Base-by-base conservation (phyloP, 2,797 vertebrate genomes). In the Clarias platycephalus region DNA sequence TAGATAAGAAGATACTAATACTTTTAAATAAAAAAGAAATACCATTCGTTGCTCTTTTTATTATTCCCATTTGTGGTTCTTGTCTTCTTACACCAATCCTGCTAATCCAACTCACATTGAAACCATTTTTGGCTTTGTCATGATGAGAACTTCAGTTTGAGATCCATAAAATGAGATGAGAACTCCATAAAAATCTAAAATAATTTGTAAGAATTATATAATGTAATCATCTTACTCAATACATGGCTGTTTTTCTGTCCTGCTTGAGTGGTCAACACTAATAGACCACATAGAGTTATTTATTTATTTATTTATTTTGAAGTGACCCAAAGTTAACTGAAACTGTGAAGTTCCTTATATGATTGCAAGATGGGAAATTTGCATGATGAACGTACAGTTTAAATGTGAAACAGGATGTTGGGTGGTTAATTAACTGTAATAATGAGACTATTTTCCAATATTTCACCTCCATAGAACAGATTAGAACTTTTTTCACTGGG, bases 71-170 rank as follows among this genome's bases (percentile, higher is more conserved):
- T 74, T 28, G 26, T 55, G 44, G n/a, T 18, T n/a, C 6, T 74
- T 28, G 24, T n/a, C 13, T 72, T 28, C 7, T 4, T 7, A 53
- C 13, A n/a, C 10, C 66, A 68, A 20, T 37, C 18, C 31, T 9
- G 7, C 66, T 20, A 68, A 20, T 68, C 31, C 13, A 13, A 63
- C 34, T 72, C 13, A 53, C 68, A 28, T n/a, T 72, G n/a, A 28
- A 49, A 74, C 8, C 4, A 74, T 3, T 55, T 18, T n/a, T 24
- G 37, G 57, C 75, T 37, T 24, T 60, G 28, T 60, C 75, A 77
- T 77, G 7, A 37, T 77, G 75, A 77, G 31, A 37, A 77, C 20
- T 60, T 12, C 31, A 60, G 31, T 76, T 34, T 58, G 74, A 76
- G 28, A 60, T 77, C 2, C 10, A 49, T 49, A 49, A 53, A 53